These are phyloP conservation scores for Archegozetes longisetosus DNA, from an alignment of 1,140 invertebrate species.

Conservation along the genomic window DNA sequence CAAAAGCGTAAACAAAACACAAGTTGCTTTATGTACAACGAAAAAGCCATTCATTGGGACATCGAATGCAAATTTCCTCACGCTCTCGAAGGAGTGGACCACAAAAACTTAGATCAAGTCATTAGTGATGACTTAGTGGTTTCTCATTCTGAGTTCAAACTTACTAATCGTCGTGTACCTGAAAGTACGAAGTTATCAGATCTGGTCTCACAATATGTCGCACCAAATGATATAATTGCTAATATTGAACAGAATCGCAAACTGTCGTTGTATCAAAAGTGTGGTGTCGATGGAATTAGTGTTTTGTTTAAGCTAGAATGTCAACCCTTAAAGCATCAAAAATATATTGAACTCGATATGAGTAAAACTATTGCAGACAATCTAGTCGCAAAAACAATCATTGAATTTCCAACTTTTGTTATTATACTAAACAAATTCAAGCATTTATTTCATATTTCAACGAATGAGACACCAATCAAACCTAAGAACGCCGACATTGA, in stretches of 20 bases:
- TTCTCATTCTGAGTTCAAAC: not conserved
- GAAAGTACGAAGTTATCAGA: not conserved
- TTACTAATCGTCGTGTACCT: not conserved
- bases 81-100: not conserved
- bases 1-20: not conserved
- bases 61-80: conserved; percentile 7
- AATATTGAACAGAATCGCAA: not conserved
- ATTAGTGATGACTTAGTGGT: not conserved
- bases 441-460: not conserved
- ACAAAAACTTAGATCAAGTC: not conserved
- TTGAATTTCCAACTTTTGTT: not conserved
- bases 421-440: not conserved
- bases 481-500: too few relatives aligned
- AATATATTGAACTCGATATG: not conserved
- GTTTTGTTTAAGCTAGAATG: not conserved
- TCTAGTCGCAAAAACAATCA: not conserved
- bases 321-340: not conserved
- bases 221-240: not conserved
- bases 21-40: conserved; percentile 1
- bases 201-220: not conserved
- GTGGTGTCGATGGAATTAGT: not conserved
- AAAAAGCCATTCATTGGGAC: conserved; percentile 9
- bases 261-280: not conserved
- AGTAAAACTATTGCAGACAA: not conserved
- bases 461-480: too few relatives aligned